phyloP scores from a whole-genome alignment of 2,888 invertebrate genomes.

The Pocota personata region DNA sequence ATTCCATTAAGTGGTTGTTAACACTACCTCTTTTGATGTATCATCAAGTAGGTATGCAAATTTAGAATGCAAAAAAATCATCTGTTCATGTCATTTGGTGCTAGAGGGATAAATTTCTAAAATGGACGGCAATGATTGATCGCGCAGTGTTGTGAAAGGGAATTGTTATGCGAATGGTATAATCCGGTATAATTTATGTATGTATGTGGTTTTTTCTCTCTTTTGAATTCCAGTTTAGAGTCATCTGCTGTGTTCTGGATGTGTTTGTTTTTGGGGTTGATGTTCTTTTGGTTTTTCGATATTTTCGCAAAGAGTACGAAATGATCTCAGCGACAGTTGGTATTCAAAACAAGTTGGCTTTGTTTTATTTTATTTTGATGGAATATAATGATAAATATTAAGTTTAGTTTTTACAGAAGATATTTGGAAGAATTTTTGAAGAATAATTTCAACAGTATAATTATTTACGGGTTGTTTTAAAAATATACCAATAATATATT shows the following conservation, averaged over 20 bases:
- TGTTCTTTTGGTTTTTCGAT: not conserved
- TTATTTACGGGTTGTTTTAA: no score
- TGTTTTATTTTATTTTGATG: not conserved
- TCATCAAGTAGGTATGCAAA: not conserved
- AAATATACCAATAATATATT: no score
- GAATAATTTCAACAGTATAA: no score
- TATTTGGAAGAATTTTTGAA: no score
- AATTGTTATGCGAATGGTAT: not conserved
- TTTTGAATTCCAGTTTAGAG: not conserved
- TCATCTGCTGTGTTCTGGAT: not conserved
- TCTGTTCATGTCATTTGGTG: conserved; percentile 1
- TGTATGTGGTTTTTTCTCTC: not conserved
- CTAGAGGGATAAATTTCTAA: not conserved
- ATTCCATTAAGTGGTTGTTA: not conserved
- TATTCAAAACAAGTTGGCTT: not conserved
- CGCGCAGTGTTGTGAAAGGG: not conserved
- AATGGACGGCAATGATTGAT: not conserved
- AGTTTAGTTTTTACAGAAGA: no score
- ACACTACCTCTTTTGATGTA: not conserved
- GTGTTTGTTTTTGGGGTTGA: not conserved
- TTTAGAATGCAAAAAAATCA: not conserved
- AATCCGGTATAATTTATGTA: conserved; percentile 1
- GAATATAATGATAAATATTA: not conserved
- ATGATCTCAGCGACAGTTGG: not conserved
- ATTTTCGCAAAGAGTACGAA: not conserved